Base-by-base conservation (phyloP, 2,797 vertebrate genomes). In the Jordanella pulchra region DNA sequence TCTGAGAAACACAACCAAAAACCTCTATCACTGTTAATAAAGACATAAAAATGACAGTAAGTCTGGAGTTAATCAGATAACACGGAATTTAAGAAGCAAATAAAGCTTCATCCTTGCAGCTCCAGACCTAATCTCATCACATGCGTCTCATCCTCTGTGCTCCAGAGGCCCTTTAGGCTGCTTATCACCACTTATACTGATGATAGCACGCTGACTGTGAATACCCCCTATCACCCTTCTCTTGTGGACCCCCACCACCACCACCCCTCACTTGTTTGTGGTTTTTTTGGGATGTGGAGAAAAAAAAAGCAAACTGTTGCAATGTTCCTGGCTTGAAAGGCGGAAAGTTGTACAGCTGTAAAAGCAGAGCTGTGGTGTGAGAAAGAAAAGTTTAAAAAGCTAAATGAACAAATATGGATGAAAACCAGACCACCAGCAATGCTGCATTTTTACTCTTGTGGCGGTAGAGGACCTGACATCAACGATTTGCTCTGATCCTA, bases 271-370 rank as follows among this genome's bases (percentile, higher is more conserved):
- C 3, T 0, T 23, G 17, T 67, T 0, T 1, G 32, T 50, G 25
- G 11, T 48, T 80, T 78, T 64, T 39, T n/a, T 60, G 67, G 70
- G 50, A 80, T 78, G 79, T 67, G 55, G 1, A 60, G 45, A 75
- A 80, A 76, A 75, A 50, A 32, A 60, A 23, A 58, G 17, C 35
- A 39, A 39, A 39, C 58, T 60, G 58, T 25, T 2, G 23, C 50
- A 47, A 47, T 32, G 4, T 1, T n/a, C 25, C 23, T 32, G 65
- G 25, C 17, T 17, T 39, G 65, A 71, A 54, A 51, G n/a, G 69
- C 0, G 50, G 78, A 87, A 85, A 84, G 77, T 71, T 25, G 30
- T 72, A 74, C 87, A 92, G 90, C 90, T 91, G 87, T 87, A 70
- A 86, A 89, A 90, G 82, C 86, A 89, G 51, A 82, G 27, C 53